Base-by-base conservation (phyloP, 2,113 vertebrate genomes). In the Sceloporus tristichus region DNA sequence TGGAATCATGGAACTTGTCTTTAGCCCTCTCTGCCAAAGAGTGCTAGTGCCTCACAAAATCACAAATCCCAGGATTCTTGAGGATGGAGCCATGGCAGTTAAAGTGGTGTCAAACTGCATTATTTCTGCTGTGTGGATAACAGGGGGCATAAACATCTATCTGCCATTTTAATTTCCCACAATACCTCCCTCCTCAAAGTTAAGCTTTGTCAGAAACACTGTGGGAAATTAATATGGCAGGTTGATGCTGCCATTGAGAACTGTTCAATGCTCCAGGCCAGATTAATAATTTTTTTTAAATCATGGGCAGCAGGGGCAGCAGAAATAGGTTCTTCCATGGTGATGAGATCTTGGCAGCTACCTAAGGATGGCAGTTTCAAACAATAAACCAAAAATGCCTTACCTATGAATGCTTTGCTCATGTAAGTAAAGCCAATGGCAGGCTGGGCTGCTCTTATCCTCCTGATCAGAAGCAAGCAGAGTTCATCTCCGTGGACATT, bases 161-260 rank as follows among this genome's bases (percentile, higher is more conserved):
- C 5, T 53, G 7, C 42, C 40, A 48, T 16, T 42, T 34, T 4
- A 62, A 38, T 82, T 82, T 66, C 38, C 9, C 23, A 56, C 71
- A 40, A 14, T 74, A 25, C n/a, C n/a, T 6, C 53, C 9, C 40
- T 40, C 75, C 38, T 9, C 68, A 75, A 27, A 73, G 42, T 23
- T 40, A 71, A n/a, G 42, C 40, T 83, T 13, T 34, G 29, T 34
- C 42, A 14, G 42, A 2, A 11, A 11, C 40, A 66, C 29, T 68
- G 81, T 82, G 65, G 40, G 23, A 68, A 82, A 65, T 82, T 40
- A 82, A 66, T 23, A 42, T 56, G 18, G 78, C 78, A 80, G 19
- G 14, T 21, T 48, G 34, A 7, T 19, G 9, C 59, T 13, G 59
- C 59, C 59, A 14, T 34, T 65, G 4, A 11, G 4, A 2, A 34